Conservation (phyloP, 2,113 vertebrate genomes). For the Sinosuthora webbiana region DNA sequence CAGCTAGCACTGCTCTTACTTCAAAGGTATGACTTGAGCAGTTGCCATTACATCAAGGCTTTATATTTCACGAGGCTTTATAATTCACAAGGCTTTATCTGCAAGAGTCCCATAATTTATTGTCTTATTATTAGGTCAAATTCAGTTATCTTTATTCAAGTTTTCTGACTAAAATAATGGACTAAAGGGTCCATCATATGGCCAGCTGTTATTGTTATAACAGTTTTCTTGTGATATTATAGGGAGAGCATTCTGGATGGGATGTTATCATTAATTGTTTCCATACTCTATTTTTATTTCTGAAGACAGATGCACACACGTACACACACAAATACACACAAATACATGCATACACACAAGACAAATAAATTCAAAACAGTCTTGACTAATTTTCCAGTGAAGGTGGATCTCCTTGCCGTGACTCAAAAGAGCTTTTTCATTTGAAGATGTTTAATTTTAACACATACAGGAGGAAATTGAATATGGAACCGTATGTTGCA, state of each 20-base stretch:
- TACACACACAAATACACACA: neutral
- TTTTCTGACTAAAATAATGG: neutral
- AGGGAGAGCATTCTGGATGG: neutral
- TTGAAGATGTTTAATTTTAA: neutral
- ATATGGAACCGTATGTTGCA: neutral
- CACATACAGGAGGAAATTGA: neutral
- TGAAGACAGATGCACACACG: neutral
- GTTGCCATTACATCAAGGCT: neutral
- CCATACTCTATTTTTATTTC: neutral
- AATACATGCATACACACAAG: neutral
- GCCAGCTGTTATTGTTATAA: neutral
- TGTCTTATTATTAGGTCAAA: neutral
- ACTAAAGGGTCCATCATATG: neutral
- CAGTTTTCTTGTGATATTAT: neutral
- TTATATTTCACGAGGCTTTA: neutral
- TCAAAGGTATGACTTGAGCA: neutral
- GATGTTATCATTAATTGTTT: neutral
- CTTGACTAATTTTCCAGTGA: neutral
- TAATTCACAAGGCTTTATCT: neutral
- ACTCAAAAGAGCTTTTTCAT: neutral
- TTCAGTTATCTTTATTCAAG: neutral
- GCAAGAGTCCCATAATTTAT: neutral
- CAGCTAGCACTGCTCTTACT: neutral
- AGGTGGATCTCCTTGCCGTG: neutral
- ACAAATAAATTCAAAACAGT: neutral